Conservation (phyloP, 1,140 invertebrate genomes). For the Hormaphis cornu region DNA sequence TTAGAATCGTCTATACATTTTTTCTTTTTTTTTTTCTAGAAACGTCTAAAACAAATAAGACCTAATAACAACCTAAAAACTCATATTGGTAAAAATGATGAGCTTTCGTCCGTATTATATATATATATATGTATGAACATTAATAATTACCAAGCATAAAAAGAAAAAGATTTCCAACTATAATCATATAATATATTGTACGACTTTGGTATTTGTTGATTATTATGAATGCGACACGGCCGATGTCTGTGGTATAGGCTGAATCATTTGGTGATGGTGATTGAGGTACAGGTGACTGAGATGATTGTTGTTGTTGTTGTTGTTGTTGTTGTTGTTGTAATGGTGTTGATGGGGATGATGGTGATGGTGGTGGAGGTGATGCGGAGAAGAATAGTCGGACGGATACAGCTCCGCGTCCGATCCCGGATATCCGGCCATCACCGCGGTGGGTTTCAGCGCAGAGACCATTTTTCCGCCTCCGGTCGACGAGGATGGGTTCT, state of each 20-base stretch:
- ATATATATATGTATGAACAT: too few relatives aligned
- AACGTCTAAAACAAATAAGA: too few relatives aligned
- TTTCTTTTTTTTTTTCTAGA: too few relatives aligned
- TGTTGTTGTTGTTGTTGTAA: neutral
- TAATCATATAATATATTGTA: too few relatives aligned
- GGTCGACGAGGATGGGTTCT: neutral
- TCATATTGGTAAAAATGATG: too few relatives aligned
- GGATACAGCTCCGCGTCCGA: neutral
- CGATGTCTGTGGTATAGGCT: neutral
- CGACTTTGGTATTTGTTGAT: neutral
- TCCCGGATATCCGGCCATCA: neutral
- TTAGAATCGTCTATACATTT: too few relatives aligned
- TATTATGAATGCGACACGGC: constrained; percentile 18
- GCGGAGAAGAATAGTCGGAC: neutral
- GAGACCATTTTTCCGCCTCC: neutral
- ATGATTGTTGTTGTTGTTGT: neutral
- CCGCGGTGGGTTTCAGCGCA: neutral
- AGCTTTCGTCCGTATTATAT: too few relatives aligned
- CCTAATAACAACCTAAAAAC: too few relatives aligned
- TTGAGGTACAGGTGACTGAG: constrained; percentile 13
- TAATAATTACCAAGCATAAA: too few relatives aligned
- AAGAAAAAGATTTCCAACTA: too few relatives aligned
- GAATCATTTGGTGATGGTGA: constrained; percentile 21
- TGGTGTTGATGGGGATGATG: neutral
- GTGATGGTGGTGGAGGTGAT: constrained; percentile 1